Conservation (phyloP, 2,888 invertebrate species). For the Macrophya annulata region DNA sequence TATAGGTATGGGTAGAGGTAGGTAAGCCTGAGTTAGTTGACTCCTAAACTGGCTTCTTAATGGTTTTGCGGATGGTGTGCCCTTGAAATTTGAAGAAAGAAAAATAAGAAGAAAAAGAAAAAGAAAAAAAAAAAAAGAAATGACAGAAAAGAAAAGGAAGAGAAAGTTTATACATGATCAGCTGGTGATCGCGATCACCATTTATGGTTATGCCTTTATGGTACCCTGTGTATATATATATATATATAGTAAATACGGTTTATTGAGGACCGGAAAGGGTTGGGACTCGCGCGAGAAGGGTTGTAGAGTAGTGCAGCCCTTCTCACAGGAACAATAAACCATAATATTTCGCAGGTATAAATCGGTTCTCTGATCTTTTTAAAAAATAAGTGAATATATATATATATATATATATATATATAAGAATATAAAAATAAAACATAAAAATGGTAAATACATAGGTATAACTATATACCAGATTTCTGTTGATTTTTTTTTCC, state of each 20-base stretch:
- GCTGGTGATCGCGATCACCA: constrained; percentile 37
- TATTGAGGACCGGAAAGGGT: constrained; percentile 62
- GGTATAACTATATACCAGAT: background rate
- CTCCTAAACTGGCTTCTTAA: constrained; percentile 55
- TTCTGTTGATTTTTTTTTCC: constrained; percentile 9
- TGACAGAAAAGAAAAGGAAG: too few species aligned
- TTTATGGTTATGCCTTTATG: constrained; percentile 34
- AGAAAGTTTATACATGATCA: constrained; percentile 37
- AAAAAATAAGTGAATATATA: background rate
- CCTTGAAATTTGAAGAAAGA: constrained; percentile 5
- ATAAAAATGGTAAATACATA: background rate
- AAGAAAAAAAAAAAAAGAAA: too few species aligned
- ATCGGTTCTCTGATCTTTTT: background rate
- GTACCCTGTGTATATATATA: background rate
- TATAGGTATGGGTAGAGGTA: background rate
- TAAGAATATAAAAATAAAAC: constrained; percentile 1
- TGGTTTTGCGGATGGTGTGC: background rate
- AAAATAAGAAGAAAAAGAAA: background rate
- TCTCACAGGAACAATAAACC: background rate
- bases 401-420: too few species aligned
- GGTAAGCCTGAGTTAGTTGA: constrained; percentile 60
- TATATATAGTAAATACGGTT: constrained; percentile 11
- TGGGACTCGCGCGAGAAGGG: constrained; percentile 66
- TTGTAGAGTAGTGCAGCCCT: background rate
- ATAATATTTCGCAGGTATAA: constrained; percentile 1